phyloP scores from a whole-genome alignment of 1,140 invertebrate genomes.

The Scaptodrosophila lebanonensis region DNA sequence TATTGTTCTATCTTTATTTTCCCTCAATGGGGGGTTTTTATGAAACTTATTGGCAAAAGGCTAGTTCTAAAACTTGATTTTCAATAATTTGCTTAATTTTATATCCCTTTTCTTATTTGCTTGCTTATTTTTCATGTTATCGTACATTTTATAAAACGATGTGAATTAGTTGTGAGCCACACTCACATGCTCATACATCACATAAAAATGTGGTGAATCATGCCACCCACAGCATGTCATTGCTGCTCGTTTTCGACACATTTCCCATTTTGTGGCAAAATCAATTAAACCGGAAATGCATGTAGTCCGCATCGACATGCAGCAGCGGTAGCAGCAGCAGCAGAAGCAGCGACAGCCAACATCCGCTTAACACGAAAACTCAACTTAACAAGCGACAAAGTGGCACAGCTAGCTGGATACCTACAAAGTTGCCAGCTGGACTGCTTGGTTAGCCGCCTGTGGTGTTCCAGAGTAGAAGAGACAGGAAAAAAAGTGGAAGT shows the following conservation, averaged over 20 bases:
- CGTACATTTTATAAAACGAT: too few species aligned
- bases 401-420: conserved; percentile 19
- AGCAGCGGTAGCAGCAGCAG: conserved; percentile 18
- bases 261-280: conserved; percentile 71
- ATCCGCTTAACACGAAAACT: conserved; percentile 66
- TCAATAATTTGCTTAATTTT: too few species aligned
- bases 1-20: too few species aligned
- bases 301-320: conserved; percentile 37
- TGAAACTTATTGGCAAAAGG: too few species aligned
- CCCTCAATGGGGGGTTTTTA: too few species aligned
- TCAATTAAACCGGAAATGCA: conserved; percentile 73
- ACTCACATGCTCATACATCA: too few species aligned
- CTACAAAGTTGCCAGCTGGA: conserved; percentile 19
- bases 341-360: conserved; percentile 34
- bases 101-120: too few species aligned
- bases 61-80: too few species aligned
- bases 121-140: too few species aligned
- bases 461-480: background rate
- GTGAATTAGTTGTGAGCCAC: too few species aligned
- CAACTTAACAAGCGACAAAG: conserved; percentile 70
- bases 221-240: too few species aligned
- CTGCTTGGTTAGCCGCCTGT: conserved; percentile 15
- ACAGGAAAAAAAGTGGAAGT: conserved; percentile 25
- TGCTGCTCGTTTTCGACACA: conserved; percentile 59
- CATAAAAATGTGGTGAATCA: too few species aligned